Base-by-base conservation (phyloP, 2,113 vertebrate species). In the Catagonus wagneri region DNA sequence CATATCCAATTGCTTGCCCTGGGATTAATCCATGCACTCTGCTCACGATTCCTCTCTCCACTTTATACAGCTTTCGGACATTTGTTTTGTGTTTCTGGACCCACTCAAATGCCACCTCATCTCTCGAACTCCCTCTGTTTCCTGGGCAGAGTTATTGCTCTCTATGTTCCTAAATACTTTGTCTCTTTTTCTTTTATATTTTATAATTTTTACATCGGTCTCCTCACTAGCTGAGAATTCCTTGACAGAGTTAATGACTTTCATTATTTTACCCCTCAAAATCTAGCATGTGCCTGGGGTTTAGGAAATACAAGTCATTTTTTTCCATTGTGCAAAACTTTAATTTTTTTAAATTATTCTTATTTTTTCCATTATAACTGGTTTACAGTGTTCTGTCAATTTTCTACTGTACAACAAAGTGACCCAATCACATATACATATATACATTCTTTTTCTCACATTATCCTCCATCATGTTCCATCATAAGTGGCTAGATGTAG, bases 201-300 rank as follows among this genome's bases (percentile, higher is more conserved):
- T 65, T 78, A 69, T n/a, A 84, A 61, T 71, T 84, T 95, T 85
- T 95, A 69, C 44, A 29, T 78, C 54, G 14, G 52, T 61, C 32
- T 94, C 23, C 34, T 2, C 52, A 81, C 34, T 81, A 50, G 58
- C 29, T 87, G 32, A 66, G 50, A 92, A 87, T 81, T 74, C 17
- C 61, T 68, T 69, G 29, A 83, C 27, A 94, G 58, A 83, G 66
- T 34, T 20, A 81, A 29, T 86, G 83, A 58, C 39, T 20, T 74
- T 74, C 29, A 75, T 84, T 19, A n/a, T 80, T 87, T 95, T 92
- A 87, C 50, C 32, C 14, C 14, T 60, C 50, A 36, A 85, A 92
- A 58, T 92, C 44, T 86, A 81, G 15, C 29, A 32, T 86, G 25
- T 60, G 11, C 44, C 15, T 52, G 27, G 15, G 2, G 32, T 60